Evolutionary conservation across 2,888 invertebrate species (phyloP), one percentile per base, ranked within the genome.

Genomic region (Stictocephala bisonia): DNA sequence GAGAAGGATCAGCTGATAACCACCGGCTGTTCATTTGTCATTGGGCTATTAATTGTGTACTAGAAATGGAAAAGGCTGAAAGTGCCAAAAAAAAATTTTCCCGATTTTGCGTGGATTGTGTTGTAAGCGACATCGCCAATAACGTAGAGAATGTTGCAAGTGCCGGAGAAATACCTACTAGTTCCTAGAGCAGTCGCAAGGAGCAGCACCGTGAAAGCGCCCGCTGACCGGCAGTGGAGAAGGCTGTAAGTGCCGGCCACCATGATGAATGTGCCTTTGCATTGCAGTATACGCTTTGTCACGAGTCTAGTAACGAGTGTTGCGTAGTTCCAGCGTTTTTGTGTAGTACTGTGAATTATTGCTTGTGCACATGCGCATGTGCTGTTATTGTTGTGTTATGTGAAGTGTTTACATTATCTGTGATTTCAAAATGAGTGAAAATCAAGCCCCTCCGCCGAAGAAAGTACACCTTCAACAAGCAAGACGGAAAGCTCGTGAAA

Each of bases 191-290:
- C 64, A 40, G 41, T 41, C 31, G 13, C 20, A 67, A 44, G 67
- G 35, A 66, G 64, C 64, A 66, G 64, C 64, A 66, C 64, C 22
- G 64, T 60, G 20, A 6, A 66, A 66, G 64, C 41, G 66, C 66
- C 66, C n/a, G 66, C 35, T 40, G 44, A 26, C 41, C 41, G 2
- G 3, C n/a, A 40, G 41, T 41, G 44, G 41, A 22, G 24, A 66
- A 26, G 24, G 41, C 26, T 66, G 35, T n/a, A 66, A 41, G 22
- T 66, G 64, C 64, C 64, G n/a, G 22, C 51, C 70, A 22, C 70
- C 56, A 70, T 70, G 29, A 70, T 70, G 70, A 53, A 70, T 70
- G 70, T 70, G 70, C 70, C 70, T 31, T 44, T 22, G 18, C 27
- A 29, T 20, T 69, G 51, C n/a, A 56, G 41, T 35, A 35, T 11